Evolutionary conservation across 2,888 invertebrate genomes (phyloP), one percentile per base, ranked within the genome.

Genomic region (Trissonchulus latispiculum): DNA sequence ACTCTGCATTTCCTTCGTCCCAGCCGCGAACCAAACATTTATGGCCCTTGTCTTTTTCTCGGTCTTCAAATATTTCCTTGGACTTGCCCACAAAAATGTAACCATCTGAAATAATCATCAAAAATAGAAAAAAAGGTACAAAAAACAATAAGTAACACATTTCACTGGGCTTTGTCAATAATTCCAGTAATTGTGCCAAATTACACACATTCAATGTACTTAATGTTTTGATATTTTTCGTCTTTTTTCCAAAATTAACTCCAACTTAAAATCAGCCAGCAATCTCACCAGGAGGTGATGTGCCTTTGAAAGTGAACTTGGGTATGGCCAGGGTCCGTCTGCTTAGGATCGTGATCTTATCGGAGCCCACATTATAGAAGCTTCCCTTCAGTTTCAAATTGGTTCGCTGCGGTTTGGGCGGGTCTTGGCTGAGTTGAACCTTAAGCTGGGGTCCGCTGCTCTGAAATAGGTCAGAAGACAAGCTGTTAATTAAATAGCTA

Each of bases 311-410:
- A 18, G 8, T 8, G 35, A 68, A 68, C 31, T 68, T 36, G 28
- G 28, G 31, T 3, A 68, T 36, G 35, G 23, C 15, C 28, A 68
- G 36, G n/a, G 69, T 68, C 36, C 69, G 69, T n/a, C 69, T 32
- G n/a, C 69, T 68, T 2, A 68, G 28, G 2, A 68, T 36, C 28
- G 8, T n/a, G 36, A 68, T 36, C 15, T 23, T 3, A 33, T 36
- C 69, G 23, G 69, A 68, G 8, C 8, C 18, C 36, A 33, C 33
- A 3, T 36, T 36, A n/a, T 68, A 68, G n/a, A 31, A 36, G 15
- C 33, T 32, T 23, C 36, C 36, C 3, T 3, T 31, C 69, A 68
- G 33, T 68, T 33, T 23, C 33, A 36, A 33, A n/a, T 68, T 68
- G 33, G 69, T 68, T 8, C 36, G 8, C 15, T 68, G 8, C 15